Conservation (phyloP, 2,797 vertebrate species). For the Leptoclinus maculatus region DNA sequence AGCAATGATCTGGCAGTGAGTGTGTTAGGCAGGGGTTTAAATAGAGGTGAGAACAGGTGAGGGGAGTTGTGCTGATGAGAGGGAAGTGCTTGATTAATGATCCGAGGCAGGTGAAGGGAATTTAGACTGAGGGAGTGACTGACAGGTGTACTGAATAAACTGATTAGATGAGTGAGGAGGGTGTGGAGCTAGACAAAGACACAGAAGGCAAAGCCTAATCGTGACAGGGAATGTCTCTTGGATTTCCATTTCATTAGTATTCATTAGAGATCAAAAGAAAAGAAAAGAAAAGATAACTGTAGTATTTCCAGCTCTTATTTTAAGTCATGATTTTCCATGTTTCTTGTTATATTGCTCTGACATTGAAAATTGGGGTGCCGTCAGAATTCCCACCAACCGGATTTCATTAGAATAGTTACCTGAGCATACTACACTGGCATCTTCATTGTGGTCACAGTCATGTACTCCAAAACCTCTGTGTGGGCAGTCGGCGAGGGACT, state of each 20-base stretch:
- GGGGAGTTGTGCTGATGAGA: no score
- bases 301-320: neutral
- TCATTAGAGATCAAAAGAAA: neutral
- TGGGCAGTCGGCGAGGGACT: conserved; percentile 62
- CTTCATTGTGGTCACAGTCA: conserved; percentile 76
- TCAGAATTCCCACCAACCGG: neutral
- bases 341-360: neutral
- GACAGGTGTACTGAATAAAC: no score
- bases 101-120: no score
- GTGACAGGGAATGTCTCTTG: neutral
- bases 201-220: no score
- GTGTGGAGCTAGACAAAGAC: no score
- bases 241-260: neutral
- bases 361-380: neutral
- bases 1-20: no score
- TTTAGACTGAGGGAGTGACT: no score
- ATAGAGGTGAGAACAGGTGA: no score
- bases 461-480: conserved; percentile 66
- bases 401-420: conserved; percentile 39
- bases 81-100: no score
- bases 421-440: conserved; percentile 77
- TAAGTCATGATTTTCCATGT: neutral
- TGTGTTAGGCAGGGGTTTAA: no score
- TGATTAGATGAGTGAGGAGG: no score
- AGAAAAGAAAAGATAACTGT: no score